Evolutionary conservation across 2,113 vertebrate species (phyloP), one percentile per base, ranked within the genome.

Genomic region (Tetrao urogallus): DNA sequence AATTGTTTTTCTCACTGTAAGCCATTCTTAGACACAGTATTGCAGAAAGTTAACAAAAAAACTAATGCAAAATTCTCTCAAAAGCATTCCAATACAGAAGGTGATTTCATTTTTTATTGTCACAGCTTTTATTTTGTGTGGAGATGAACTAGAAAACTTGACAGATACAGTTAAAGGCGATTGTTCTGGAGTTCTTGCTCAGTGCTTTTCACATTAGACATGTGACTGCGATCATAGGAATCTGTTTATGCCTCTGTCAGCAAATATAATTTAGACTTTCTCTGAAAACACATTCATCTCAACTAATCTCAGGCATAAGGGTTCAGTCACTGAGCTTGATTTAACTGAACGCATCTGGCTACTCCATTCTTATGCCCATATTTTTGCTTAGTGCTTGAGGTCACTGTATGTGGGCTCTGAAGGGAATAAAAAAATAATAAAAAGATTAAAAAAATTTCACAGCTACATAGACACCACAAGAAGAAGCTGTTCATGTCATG

Each of bases 1-100:
- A 25, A 79, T 43, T 13, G 27, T 4, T 54, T 65, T 86, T 38
- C 52, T 60, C 19, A 60, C 22, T 21, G 45, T 40, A 50, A 90
- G 50, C 22, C 54, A 8, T 65, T 48, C 36, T 40, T 70, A 77
- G 88, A 83, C 5, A 36, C 27, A 74, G 10, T 14, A 16, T 20
- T 2, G 2, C 28, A 73, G 17, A 65, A 93, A 42, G 13, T 28
- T 34, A 58, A 69, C n/a, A 81, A 80, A 73, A 73, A 52, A 73
- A 21, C 63, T 52, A 85, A 42, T 34, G 38, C 11, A 66, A 3
- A 8, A 63, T 83, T 80, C 54, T 65, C 67, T 34, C 36, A 48
- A 3, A 82, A 79, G n/a, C 12, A 11, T 70, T 86, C n/a, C 0
- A 0, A 70, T n/a, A 45, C 12, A 61, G 10, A 30, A 85, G 73